A percentile compares a stretch with the other conserved stretches of the same genome.
Evolutionary conservation across 2,888 invertebrate species (phyloP).

Genomic region (Elegia similella): DNA sequence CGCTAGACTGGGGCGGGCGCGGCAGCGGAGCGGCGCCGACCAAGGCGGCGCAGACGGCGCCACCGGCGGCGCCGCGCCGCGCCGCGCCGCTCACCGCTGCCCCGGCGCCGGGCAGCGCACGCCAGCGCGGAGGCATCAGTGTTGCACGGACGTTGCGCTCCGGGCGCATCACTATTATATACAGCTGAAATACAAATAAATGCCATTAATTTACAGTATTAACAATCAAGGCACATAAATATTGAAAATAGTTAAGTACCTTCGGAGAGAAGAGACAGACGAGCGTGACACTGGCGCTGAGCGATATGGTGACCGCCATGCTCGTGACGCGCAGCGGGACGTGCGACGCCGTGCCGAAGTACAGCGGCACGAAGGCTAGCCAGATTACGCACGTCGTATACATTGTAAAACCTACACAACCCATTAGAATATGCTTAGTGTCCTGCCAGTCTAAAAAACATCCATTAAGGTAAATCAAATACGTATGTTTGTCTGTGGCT

Average conservation of each 20-base stretch:
- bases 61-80: conserved; percentile 38
- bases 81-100: conserved; percentile 30
- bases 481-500: too few relatives aligned
- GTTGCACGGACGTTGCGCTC: conserved; percentile 67
- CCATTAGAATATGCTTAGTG: neutral
- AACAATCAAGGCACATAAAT: neutral
- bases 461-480: too few relatives aligned
- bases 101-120: conserved; percentile 36
- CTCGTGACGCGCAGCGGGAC: conserved; percentile 95
- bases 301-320: conserved; percentile 96
- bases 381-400: conserved; percentile 99
- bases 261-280: conserved; percentile 97
- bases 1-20: conserved; percentile 33
- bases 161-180: conserved; percentile 62
- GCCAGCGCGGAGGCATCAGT: conserved; percentile 57
- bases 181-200: conserved; percentile 42
- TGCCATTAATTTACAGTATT: neutral
- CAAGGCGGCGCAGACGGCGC: conserved; percentile 57
- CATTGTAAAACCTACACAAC: conserved; percentile 91
- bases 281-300: conserved; percentile 96
- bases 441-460: too few relatives aligned
- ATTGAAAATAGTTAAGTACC: conserved; percentile 64
- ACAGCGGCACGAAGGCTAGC: conserved; percentile 98
- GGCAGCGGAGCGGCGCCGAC: conserved; percentile 45
- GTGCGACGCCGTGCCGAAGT: conserved; percentile 97